Conservation (phyloP, 2,113 vertebrate species). For the Platycercus adscitus region DNA sequence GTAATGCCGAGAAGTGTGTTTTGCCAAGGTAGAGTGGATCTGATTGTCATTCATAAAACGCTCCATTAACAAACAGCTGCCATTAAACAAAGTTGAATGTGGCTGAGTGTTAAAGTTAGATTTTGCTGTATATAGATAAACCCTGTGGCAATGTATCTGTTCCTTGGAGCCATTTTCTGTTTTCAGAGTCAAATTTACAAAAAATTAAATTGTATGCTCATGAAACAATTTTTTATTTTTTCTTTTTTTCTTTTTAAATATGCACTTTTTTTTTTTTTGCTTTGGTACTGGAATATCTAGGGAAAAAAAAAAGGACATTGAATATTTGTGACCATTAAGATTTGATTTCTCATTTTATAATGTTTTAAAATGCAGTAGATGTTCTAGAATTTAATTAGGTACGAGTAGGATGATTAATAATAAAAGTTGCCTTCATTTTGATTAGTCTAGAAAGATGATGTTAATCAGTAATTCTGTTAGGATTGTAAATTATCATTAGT, state of each 20-base stretch:
- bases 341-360: conserved; percentile 51
- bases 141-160: background rate
- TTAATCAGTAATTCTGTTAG: conserved; percentile 69
- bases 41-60: background rate
- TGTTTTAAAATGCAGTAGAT: conserved; percentile 59
- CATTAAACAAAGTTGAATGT: conserved; percentile 31
- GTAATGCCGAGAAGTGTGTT: conserved; percentile 47
- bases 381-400: conserved; percentile 66
- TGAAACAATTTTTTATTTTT: background rate
- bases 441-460: conserved; percentile 63
- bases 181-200: conserved; percentile 26
- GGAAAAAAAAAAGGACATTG: background rate
- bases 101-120: conserved; percentile 16
- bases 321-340: conserved; percentile 23
- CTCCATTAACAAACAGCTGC: conserved; percentile 46
- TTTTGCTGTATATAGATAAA: conserved; percentile 3
- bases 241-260: background rate
- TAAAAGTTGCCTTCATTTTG: conserved; percentile 67
- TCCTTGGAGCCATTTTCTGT: conserved; percentile 44
- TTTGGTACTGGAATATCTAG: conserved; percentile 63
- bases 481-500: conserved; percentile 75
- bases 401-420: conserved; percentile 42
- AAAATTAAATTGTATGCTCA: background rate
- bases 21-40: conserved; percentile 39
- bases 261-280: conserved; percentile 70